Percentiles rank a stretch among this genome's conserved stretches.
Evolutionary conservation across 2,113 vertebrate species (phyloP).

Genomic region (Morphnarchus princeps): DNA sequence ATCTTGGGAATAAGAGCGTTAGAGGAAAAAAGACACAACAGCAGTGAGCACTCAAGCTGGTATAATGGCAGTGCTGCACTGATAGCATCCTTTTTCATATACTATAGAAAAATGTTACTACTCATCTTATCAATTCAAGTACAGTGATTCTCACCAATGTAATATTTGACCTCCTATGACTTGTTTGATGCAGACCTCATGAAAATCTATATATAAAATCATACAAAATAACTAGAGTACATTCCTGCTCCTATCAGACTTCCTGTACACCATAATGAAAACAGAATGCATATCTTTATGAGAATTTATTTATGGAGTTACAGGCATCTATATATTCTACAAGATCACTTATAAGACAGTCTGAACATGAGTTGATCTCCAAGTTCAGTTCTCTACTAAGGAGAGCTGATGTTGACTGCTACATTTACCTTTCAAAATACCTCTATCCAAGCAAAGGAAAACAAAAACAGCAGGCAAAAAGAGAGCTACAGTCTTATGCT

Average conservation of each 20-base stretch:
- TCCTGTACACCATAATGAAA: neutral
- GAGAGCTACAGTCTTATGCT: neutral
- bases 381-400: neutral
- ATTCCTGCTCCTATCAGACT: neutral
- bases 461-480: neutral
- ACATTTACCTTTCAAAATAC: neutral
- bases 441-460: neutral
- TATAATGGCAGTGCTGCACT: neutral
- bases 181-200: neutral
- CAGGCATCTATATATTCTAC: neutral
- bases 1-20: neutral
- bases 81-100: neutral
- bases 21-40: neutral
- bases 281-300: neutral
- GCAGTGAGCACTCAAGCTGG: neutral
- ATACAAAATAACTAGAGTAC: neutral
- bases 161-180: neutral
- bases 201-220: neutral
- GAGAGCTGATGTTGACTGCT: neutral
- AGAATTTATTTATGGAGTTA: neutral
- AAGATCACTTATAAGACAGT: neutral
- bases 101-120: neutral
- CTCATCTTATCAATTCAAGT: neutral
- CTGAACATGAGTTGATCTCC: neutral
- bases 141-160: neutral